Conservation (phyloP, 2,113 vertebrate species). For the Hippocampus mohnikei region DNA sequence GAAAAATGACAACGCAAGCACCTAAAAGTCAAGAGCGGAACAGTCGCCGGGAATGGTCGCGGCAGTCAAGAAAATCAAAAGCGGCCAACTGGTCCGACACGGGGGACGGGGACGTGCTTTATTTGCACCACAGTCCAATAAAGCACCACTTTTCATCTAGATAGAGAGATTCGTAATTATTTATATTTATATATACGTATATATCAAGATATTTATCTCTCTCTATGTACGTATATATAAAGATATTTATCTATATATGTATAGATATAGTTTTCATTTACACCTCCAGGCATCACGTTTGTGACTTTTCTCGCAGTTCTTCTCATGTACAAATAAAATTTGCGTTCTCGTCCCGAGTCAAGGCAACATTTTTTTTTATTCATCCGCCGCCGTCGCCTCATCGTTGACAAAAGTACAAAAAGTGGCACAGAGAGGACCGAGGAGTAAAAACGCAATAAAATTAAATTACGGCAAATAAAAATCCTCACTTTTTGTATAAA, state of each 20-base stretch:
- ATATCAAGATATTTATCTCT: conserved; percentile 63
- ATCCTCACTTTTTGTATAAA: conserved; percentile 81
- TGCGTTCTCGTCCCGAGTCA: conserved; percentile 72
- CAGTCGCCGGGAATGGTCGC: conserved; percentile 67
- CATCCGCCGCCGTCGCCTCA: background rate
- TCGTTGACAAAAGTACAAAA: conserved; percentile 84
- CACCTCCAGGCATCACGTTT: conserved; percentile 97
- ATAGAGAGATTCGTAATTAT: conserved; percentile 53
- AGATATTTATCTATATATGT: conserved; percentile 62
- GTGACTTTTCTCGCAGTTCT: conserved; percentile 96
- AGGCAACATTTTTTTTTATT: background rate
- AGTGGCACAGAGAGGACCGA: conserved; percentile 97
- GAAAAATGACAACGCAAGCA: conserved; percentile 60
- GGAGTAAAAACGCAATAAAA: conserved; percentile 98
- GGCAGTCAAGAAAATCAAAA: conserved; percentile 85
- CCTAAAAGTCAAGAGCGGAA: conserved; percentile 66
- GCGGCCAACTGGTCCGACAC: conserved; percentile 97
- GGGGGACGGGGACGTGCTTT: conserved; percentile 82
- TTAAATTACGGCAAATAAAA: conserved; percentile 98
- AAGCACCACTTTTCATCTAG: conserved; percentile 85
- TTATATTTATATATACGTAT: conserved; percentile 49
- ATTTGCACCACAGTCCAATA: conserved; percentile 98
- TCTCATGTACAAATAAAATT: conserved; percentile 98
- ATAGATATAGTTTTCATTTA: conserved; percentile 81
- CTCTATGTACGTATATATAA: conserved; percentile 60